Evolutionary conservation across 2,888 invertebrate genomes (phyloP).

Genomic region (Gisinianus flammeolus): DNA sequence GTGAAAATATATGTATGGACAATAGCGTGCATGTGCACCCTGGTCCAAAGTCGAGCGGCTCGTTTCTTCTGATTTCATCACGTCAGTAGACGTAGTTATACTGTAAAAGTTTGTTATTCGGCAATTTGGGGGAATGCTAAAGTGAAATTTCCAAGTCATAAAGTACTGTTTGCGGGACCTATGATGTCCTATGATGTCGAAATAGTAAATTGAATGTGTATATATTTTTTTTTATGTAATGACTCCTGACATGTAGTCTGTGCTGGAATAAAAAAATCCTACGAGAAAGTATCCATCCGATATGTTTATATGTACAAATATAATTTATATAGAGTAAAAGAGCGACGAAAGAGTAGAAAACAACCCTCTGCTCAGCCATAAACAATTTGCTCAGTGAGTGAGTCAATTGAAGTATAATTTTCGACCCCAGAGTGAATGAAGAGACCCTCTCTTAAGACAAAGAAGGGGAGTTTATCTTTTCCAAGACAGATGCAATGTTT

Average conservation of each 20-base stretch:
- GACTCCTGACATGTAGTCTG: not conserved
- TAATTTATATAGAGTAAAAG: not conserved
- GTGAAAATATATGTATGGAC: constrained; percentile 31
- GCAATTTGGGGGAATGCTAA: constrained; percentile 42
- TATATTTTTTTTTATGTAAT: constrained; percentile 11
- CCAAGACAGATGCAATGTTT: not conserved
- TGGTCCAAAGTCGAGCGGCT: constrained; percentile 34
- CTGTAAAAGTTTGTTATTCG: constrained; percentile 48
- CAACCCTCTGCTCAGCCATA: constrained; percentile 26
- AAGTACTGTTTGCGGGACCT: constrained; percentile 39
- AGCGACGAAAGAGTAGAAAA: not conserved
- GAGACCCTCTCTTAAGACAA: not conserved
- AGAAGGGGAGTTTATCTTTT: not conserved
- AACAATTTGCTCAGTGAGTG: constrained; percentile 39
- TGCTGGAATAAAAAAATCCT: not conserved
- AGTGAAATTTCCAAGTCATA: constrained; percentile 52
- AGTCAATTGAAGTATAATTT: constrained; percentile 17
- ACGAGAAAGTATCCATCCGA: not conserved
- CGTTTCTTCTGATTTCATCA: constrained; percentile 49
- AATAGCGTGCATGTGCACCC: constrained; percentile 35
- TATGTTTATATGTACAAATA: not conserved
- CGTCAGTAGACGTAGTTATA: constrained; percentile 38
- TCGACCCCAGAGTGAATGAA: constrained; percentile 10
- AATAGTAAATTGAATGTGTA: constrained; percentile 11
- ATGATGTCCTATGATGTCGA: constrained; percentile 19